These are phyloP conservation scores for Cheilosia impressa DNA, from an alignment of 2,888 invertebrate genomes.

Conservation along the genomic window DNA sequence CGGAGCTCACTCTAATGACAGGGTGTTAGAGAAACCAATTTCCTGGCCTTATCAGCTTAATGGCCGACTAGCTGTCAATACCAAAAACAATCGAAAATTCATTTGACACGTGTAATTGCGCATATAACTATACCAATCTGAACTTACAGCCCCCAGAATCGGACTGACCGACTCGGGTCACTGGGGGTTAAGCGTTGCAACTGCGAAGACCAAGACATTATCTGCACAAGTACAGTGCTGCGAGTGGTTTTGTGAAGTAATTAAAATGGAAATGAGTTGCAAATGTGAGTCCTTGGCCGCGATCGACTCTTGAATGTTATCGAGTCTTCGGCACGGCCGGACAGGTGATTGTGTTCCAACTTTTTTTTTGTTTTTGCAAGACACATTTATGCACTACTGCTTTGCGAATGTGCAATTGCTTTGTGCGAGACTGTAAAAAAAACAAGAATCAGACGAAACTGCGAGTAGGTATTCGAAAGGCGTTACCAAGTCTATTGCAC, in stretches of 20 bases:
- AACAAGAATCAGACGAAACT: slow-evolving; percentile 63
- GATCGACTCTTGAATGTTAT: slow-evolving; percentile 71
- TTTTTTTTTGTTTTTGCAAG: slow-evolving; percentile 26
- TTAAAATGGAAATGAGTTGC: slow-evolving; percentile 73
- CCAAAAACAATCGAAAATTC: slow-evolving; percentile 5
- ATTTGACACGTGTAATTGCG: slow-evolving; percentile 7
- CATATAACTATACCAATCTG: neutral
- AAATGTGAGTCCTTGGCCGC: slow-evolving; percentile 73
- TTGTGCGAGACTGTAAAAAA: slow-evolving; percentile 16
- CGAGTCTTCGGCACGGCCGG: slow-evolving; percentile 59
- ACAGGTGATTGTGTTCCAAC: slow-evolving; percentile 62
- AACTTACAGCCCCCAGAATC: slow-evolving; percentile 17
- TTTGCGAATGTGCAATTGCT: slow-evolving; percentile 32
- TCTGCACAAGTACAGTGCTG: slow-evolving; percentile 20
- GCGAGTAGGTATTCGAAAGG: slow-evolving; percentile 62
- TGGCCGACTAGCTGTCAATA: too few relatives aligned
- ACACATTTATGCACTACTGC: slow-evolving; percentile 13
- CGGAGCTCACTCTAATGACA: neutral
- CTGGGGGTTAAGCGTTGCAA: slow-evolving; percentile 61
- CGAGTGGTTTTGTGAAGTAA: slow-evolving; percentile 47
- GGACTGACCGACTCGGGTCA: slow-evolving; percentile 55
- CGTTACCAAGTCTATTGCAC: slow-evolving; percentile 70
- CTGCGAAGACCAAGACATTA: slow-evolving; percentile 43
- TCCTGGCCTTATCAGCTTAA: slow-evolving; percentile 21
- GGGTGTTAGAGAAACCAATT: slow-evolving; percentile 20